Base-by-base conservation (phyloP, 2,797 vertebrate genomes). In the Sebastes iracundus region DNA sequence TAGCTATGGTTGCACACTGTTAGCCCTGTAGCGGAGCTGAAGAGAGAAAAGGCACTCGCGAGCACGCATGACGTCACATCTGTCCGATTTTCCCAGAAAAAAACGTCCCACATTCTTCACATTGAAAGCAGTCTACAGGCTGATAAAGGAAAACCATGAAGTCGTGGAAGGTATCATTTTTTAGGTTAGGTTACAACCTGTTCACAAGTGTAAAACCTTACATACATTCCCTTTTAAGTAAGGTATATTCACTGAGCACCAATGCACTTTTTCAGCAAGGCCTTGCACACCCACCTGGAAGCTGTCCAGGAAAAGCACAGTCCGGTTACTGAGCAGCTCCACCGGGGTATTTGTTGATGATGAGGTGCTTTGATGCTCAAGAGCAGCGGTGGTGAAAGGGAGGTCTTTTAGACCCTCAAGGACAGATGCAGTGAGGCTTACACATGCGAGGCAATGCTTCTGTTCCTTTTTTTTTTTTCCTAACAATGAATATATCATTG, bases 31-130 rank as follows among this genome's bases (percentile, higher is more conserved):
- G 42, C 16, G 42, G 42, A 46, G 42, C 16, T 46, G 42, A 46
- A 18, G 42, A 46, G 3, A 2, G 42, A 0, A 0, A 46, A 46
- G 16, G 42, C 16, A 18, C 42, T 46, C 42, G 2, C 0, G 7
- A 18, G 38, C 38, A 3, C 14, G 38, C 38, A 42, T 16, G 38
- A 42, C 14, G 38, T 42, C 38, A 42, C 38, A 42, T 42, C 38
- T 1, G 14, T 42, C 38, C 2, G 6, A 42, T 42, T 42, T 42
- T 42, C 38, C 14, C 5, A 0, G 5, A 42, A 46, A 18, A 46
- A 46, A 46, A 46, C 16, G 7, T 18, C 42, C 42, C 7, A 18
- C 42, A 4, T 46, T 46, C 14, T 46, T 46, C 42, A 46, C 42
- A 46, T 46, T 18, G 16, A 46, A 46, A 18, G 42, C 16, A 46